Evolutionary conservation across 2,888 invertebrate genomes (phyloP).

Genomic region (Trilocha varians): DNA sequence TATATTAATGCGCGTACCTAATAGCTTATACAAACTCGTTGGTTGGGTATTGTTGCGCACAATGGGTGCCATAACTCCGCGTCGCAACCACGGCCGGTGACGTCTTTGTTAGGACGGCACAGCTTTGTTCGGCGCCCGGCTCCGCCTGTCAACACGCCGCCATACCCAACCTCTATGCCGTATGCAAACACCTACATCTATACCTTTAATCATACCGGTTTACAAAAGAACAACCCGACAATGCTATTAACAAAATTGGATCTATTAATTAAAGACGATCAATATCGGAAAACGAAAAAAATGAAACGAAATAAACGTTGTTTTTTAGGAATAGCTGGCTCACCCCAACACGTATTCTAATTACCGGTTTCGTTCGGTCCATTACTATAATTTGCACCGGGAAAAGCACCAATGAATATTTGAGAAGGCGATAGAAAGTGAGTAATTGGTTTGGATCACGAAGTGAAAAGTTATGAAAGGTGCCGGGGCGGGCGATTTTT

Average conservation of each 20-base stretch:
- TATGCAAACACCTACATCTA: conserved; percentile 30
- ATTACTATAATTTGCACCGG: conserved; percentile 68
- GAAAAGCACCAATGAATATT: conserved; percentile 71
- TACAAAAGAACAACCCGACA: conserved; percentile 6
- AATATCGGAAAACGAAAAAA: conserved; percentile 26
- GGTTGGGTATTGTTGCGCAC: conserved; percentile 73
- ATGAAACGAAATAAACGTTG: conserved; percentile 13
- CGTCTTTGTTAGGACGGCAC: conserved; percentile 68
- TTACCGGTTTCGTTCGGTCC: conserved; percentile 62
- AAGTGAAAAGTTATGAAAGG: conserved; percentile 74
- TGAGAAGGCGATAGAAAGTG: conserved; percentile 70
- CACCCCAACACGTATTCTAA: conserved; percentile 47
- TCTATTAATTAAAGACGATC: conserved; percentile 29
- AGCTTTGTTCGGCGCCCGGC: conserved; percentile 61
- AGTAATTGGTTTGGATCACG: conserved; percentile 71
- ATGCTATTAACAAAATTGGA: conserved; percentile 1
- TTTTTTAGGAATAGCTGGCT: conserved; percentile 37
- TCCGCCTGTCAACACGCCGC: conserved; percentile 58
- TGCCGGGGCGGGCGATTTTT: conserved; percentile 63
- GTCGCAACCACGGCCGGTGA: conserved; percentile 71
- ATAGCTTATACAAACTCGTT: conserved; percentile 75
- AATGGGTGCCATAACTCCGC: conserved; percentile 73
- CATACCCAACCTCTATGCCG: conserved; percentile 38
- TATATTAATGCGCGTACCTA: conserved; percentile 74
- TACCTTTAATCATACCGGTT: conserved; percentile 12